Evolutionary conservation across 1,140 invertebrate genomes (phyloP).

Genomic region (Euborellia annulipes): DNA sequence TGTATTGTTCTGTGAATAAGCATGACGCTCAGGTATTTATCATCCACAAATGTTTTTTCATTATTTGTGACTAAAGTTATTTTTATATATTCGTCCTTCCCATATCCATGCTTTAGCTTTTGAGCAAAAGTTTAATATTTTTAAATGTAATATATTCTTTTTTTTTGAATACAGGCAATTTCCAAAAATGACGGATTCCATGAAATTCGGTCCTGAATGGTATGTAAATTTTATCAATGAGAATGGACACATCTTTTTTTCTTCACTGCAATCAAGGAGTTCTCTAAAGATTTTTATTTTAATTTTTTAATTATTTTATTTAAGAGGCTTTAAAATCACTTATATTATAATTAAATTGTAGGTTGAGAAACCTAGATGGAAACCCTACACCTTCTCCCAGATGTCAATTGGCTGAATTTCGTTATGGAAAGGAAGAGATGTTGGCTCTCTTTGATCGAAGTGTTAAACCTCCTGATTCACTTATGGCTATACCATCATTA

Average conservation of each 20-base stretch:
- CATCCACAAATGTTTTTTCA: too few relatives aligned
- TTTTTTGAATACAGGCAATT: constrained; percentile 3
- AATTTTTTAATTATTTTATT: too few relatives aligned
- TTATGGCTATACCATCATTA: constrained; percentile 44
- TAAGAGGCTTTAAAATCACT: too few relatives aligned
- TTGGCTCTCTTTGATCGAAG: constrained; percentile 58
- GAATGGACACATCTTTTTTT: too few relatives aligned
- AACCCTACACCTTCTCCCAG: constrained; percentile 23
- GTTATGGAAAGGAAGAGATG: constrained; percentile 80
- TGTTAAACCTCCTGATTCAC: constrained; percentile 44
- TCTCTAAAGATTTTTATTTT: too few relatives aligned
- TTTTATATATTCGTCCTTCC: constrained; percentile 21
- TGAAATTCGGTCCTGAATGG: constrained; percentile 60
- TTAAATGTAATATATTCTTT: constrained; percentile 3
- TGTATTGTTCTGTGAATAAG: too few relatives aligned
- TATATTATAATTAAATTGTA: too few relatives aligned
- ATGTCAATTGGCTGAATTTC: constrained; percentile 54
- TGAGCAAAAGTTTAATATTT: constrained; percentile 1
- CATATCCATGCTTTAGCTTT: constrained; percentile 18
- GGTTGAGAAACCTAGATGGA: too few relatives aligned
- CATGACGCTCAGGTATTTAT: too few relatives aligned
- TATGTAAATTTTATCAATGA: constrained; percentile 20
- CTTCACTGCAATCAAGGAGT: too few relatives aligned
- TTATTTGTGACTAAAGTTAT: neutral
- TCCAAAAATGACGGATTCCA: constrained; percentile 45